phyloP scores from a whole-genome alignment of 2,888 invertebrate genomes.

The Poecilobothrus nobilitatus region DNA sequence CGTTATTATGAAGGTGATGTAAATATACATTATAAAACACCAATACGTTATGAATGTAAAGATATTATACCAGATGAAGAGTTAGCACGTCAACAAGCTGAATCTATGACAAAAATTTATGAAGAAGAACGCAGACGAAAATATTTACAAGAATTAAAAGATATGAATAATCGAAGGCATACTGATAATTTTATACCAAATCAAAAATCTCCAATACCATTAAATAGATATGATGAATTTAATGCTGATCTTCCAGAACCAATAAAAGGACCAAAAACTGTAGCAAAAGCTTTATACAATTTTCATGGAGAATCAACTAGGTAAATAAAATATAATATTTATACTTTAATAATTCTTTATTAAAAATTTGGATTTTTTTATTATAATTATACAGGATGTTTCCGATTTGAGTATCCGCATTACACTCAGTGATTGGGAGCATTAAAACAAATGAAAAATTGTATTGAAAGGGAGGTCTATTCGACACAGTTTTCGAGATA shows the following conservation, averaged over 20 bases:
- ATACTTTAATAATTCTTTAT: not conserved
- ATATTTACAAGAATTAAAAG: conserved; percentile 86
- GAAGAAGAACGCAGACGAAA: conserved; percentile 83
- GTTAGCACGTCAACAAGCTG: conserved; percentile 76
- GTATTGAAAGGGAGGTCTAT: too few relatives aligned
- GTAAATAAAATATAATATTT: conserved; percentile 40
- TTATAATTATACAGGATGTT: too few relatives aligned
- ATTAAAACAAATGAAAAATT: too few relatives aligned
- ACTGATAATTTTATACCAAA: conserved; percentile 89
- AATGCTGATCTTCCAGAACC: conserved; percentile 53
- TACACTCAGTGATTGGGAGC: too few relatives aligned
- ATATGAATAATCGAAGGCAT: conserved; percentile 87
- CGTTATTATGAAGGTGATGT: conserved; percentile 88
- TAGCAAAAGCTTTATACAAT: conserved; percentile 82
- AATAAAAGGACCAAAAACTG: conserved; percentile 50
- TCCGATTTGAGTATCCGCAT: too few relatives aligned
- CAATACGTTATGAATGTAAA: conserved; percentile 79
- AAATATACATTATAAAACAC: conserved; percentile 86
- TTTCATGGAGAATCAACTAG: conserved; percentile 70
- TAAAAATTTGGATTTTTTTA: too few relatives aligned
- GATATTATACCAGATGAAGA: conserved; percentile 82
- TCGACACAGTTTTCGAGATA: too few relatives aligned
- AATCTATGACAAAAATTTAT: conserved; percentile 82
- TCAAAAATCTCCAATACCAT: conserved; percentile 85
- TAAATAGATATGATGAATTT: conserved; percentile 88